Evolutionary conservation across 2,797 vertebrate species (phyloP), one percentile per base, ranked within the genome.

Genomic region (Salmo trutta): DNA sequence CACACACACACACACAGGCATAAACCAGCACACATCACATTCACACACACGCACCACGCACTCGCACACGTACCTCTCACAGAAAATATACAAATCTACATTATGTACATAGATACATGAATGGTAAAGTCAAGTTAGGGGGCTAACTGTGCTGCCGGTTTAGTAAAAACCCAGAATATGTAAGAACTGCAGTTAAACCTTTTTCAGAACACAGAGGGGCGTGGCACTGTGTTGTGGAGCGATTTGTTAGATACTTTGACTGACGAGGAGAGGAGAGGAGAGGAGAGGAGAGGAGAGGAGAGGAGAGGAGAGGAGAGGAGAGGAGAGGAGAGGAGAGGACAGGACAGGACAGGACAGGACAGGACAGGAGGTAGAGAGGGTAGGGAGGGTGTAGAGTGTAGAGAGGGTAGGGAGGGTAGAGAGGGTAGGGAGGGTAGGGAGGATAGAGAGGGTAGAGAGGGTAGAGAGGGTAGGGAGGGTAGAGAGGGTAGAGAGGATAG

Each of bases 331-430:
- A 24, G 24, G 24, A 24, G 24, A 24, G 24, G 24, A n/a, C n/a
- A 1, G 3, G 31, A 41, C 10, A 2, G 3, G 15, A 56, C 17
- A 21, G 27, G 36, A 24, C 0, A 24, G 24, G 24, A 24, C 0
- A 24, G 24, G 24, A 24, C 0, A 24, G 24, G 24, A 24, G 24
- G 24, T 0, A 81, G 88, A 93, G 91, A 92, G 90, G 31, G 31
- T 31, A 31, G 79, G 77, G 86, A 94, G 88, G 92, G 29, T 31
- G 3, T 3, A 31, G 29, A 93, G 93, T 93, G 92, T 92, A 92
- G 86, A 91, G 77, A 80, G 31, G 41, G 68, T 83, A 79, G 81
- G 84, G 14, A 16, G 84, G 72, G 79, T n/a, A 4, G 17, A 59
- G 14, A 14, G 70, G 21, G 16, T 5, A 19, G 3, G 21, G 19